phyloP scores from a whole-genome alignment of 2,888 invertebrate genomes.

The Hypolimnas misippus region DNA sequence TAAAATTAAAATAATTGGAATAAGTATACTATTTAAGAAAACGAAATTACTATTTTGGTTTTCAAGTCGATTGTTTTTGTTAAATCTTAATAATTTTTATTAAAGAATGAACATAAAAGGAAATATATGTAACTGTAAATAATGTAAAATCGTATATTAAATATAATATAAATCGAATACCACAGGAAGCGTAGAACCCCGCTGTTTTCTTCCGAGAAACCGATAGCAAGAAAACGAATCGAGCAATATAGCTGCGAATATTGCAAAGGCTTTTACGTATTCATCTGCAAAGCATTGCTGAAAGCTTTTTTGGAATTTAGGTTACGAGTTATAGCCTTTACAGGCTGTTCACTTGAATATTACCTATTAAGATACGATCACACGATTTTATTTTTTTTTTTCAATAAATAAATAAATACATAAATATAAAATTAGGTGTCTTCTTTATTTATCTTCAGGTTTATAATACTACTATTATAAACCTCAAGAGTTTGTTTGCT shows the following conservation, averaged over 20 bases:
- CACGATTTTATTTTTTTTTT: no score
- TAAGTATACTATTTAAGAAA: no score
- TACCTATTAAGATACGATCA: conserved; percentile 14
- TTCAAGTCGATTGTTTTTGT: no score
- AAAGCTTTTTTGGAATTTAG: conserved; percentile 46
- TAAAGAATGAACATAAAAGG: no score
- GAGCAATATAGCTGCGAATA: conserved; percentile 40
- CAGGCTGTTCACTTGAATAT: conserved; percentile 34
- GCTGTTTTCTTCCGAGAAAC: conserved; percentile 34
- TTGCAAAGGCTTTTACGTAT: conserved; percentile 43
- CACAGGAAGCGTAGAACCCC: conserved; percentile 20
- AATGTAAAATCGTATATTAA: background rate
- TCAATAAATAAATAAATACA: no score
- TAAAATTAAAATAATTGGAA: no score
- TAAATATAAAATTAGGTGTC: no score
- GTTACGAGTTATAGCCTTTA: conserved; percentile 40
- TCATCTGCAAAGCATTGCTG: conserved; percentile 42
- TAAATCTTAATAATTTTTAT: no score
- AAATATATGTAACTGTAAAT: background rate
- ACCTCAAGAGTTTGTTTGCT: no score
- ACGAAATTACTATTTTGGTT: no score
- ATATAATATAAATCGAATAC: background rate
- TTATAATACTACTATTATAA: no score
- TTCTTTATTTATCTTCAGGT: no score
- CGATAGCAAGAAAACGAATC: conserved; percentile 41